phyloP scores from a whole-genome alignment of 2,888 invertebrate genomes.

The Heteromyza rotundicornis region DNA sequence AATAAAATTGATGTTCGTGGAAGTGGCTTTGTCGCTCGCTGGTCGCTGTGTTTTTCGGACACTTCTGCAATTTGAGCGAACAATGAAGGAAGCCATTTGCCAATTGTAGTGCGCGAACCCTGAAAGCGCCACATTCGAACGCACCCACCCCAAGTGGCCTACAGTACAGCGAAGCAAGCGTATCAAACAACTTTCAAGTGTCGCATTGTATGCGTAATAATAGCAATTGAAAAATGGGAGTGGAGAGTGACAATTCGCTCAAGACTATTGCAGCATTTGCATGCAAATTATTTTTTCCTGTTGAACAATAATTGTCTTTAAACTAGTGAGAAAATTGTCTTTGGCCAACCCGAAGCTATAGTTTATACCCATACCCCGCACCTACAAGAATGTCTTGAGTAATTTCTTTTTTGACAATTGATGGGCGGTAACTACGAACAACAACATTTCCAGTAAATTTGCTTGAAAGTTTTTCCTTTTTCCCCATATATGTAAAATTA shows the following conservation, averaged over 20 bases:
- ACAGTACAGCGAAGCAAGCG: neutral
- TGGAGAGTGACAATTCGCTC: slow-evolving; percentile 22
- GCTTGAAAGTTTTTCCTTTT: too few relatives aligned
- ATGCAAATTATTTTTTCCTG: slow-evolving; percentile 18
- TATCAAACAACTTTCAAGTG: neutral
- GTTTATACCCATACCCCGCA: too few relatives aligned
- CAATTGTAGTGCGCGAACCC: neutral
- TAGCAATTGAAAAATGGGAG: slow-evolving; percentile 38
- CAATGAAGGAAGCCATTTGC: neutral
- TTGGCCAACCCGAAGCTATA: too few relatives aligned
- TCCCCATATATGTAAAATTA: too few relatives aligned
- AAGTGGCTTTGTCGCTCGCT: neutral
- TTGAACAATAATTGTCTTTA: slow-evolving; percentile 7
- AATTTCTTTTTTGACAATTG: too few relatives aligned
- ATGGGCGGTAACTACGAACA: too few relatives aligned
- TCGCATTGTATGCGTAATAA: neutral
- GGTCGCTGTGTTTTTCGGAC: neutral
- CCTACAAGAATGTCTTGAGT: too few relatives aligned
- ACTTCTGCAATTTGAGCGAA: neutral
- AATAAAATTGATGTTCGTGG: neutral
- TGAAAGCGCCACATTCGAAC: neutral
- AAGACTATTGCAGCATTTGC: neutral
- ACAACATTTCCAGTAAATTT: too few relatives aligned
- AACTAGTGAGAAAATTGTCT: too few relatives aligned
- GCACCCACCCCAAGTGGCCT: neutral